Conservation (phyloP, 2,888 invertebrate species). For the Lepeophtheirus nordmannii region DNA sequence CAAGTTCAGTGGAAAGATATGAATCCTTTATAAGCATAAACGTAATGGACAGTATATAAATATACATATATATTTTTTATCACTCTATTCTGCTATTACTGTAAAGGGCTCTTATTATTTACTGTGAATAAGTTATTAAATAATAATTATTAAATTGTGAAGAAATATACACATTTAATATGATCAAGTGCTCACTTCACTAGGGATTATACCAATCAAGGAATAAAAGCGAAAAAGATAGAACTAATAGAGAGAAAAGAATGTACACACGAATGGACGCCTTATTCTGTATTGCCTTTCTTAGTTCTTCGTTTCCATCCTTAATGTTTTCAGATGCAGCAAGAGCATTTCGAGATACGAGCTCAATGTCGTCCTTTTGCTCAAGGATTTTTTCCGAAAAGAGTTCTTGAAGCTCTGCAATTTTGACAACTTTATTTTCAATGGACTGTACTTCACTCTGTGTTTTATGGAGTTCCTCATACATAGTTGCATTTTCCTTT, state of each 20-base stretch:
- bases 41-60: no score
- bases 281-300: slow-evolving; percentile 90
- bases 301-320: slow-evolving; percentile 42
- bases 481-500: slow-evolving; percentile 70
- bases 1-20: no score
- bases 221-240: slow-evolving; percentile 87
- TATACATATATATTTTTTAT: no score
- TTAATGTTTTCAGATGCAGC: slow-evolving; percentile 87
- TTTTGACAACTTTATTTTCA: slow-evolving; percentile 81
- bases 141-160: no score
- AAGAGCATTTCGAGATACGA: slow-evolving; percentile 70
- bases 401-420: slow-evolving; percentile 83
- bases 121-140: no score
- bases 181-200: slow-evolving; percentile 28
- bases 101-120: no score
- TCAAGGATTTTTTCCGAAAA: slow-evolving; percentile 87
- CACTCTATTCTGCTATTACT: no score
- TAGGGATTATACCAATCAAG: slow-evolving; percentile 96
- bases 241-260: slow-evolving; percentile 81
- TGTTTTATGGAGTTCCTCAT: slow-evolving; percentile 69
- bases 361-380: slow-evolving; percentile 83
- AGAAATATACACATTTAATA: no score
- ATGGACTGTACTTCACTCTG: slow-evolving; percentile 80
- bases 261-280: slow-evolving; percentile 88
- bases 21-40: no score